Base-by-base conservation (phyloP, 2,797 vertebrate genomes). In the Pipistrellus pygmaeus region DNA sequence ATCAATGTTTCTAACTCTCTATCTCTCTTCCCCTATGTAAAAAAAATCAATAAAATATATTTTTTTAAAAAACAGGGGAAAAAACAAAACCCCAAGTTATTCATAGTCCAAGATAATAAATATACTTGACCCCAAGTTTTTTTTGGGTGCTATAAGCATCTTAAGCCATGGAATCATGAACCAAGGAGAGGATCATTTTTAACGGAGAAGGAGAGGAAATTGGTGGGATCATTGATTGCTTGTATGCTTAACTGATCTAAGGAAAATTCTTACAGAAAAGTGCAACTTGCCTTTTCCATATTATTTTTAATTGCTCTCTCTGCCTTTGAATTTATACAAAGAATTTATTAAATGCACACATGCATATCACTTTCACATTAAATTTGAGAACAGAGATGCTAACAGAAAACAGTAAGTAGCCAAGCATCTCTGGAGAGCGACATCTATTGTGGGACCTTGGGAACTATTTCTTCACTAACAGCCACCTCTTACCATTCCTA, bases 251-350 rank as follows among this genome's bases (percentile, higher is more conserved):
- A 57, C 25, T 46, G 23, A 53, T 84, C 93, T 73, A 44, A 88
- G 32, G 32, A 85, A 81, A 93, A 80, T 46, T 17, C 15, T 69
- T 48, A 53, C 8, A 30, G 20, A 88, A 95, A 88, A 3, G 5
- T 77, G 89, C 8, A 53, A 21, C 27, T 90, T 83, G 38, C 20
- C 51, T 66, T 60, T 64, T 87, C 11, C 0, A 2, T 73, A 44
- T 57, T 85, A 30, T 85, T 81, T 64, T 7, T 83, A 86, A 15
- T 51, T 82, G 68, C 20, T 82, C 15, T 78, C 32, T 95, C 35
- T 93, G 32, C 32, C 44, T 94, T 87, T 91, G 89, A 93, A 48
- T 30, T n/a, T 91, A 73, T 81, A 81, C 48, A 81, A 75, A 46
- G 38, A 57, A 55, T 89, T 95, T 48, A 69, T 69, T 84, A 72